These are phyloP conservation scores for Phortica magna DNA, from an alignment of 2,888 invertebrate species.

Conservation along the genomic window DNA sequence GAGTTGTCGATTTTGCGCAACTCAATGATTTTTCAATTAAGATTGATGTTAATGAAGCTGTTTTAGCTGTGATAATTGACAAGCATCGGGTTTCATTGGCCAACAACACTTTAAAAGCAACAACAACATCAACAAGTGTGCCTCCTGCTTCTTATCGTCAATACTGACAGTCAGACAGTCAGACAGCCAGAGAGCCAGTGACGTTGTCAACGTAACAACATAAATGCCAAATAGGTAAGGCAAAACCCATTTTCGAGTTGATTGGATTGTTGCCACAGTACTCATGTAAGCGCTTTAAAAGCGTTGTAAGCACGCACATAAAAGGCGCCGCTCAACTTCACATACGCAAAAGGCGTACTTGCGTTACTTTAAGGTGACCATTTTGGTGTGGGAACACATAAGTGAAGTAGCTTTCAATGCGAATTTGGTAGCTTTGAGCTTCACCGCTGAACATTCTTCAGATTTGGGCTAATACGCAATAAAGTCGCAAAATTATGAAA, in stretches of 20 bases:
- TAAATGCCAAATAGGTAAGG: conserved; percentile 7
- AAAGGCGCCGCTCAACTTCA: conserved; percentile 48
- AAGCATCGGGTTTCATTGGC: conserved; percentile 30
- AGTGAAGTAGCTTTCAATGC: neutral
- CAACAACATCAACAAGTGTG: conserved; percentile 18
- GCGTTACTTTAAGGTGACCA: conserved; percentile 37
- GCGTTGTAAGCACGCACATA: conserved; percentile 36
- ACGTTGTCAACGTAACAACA: neutral
- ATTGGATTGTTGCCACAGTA: neutral
- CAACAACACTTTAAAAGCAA: conserved; percentile 9
- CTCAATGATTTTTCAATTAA: conserved; percentile 68
- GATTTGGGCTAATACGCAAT: too few relatives aligned
- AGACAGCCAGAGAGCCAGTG: neutral
- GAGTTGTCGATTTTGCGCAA: conserved; percentile 44
- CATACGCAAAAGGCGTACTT: conserved; percentile 39
- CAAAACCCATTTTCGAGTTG: neutral
- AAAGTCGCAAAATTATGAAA: too few relatives aligned
- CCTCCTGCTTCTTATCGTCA: neutral
- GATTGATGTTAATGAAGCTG: conserved; percentile 69
- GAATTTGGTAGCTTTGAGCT: neutral
- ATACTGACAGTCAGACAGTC: neutral
- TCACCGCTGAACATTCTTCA: neutral
- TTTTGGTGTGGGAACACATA: conserved; percentile 17
- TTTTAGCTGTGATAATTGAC: conserved; percentile 63
- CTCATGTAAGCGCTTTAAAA: conserved; percentile 9